Base-by-base conservation (phyloP, 2,888 invertebrate genomes). In the Hirtodrosophila histrioides region DNA sequence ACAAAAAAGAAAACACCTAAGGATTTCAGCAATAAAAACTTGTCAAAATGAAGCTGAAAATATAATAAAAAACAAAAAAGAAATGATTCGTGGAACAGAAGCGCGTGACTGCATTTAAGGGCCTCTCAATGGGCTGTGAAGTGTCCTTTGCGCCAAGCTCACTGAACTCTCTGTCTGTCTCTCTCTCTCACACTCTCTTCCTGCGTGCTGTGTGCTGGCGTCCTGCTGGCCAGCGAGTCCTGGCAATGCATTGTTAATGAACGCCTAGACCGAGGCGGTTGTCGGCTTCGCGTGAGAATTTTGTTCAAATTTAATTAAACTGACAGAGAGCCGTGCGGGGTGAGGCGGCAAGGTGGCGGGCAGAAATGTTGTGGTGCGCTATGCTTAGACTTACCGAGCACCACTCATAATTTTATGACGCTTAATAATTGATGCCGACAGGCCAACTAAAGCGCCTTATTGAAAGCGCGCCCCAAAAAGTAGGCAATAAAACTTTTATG, bases 371-470 rank as follows among this genome's bases (percentile, higher is more conserved):
- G 61, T 60, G 49, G 61, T 39, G 8, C 45, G 56, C 46, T 43
- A 24, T 24, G 66, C 58, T 76, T 62, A 60, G 66, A 62, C 56
- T 58, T 39, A 39, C 37, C 56, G 56, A 65, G 57, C 24, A 50
- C 44, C 63, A 71, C 75, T 81, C 76, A 80, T 81, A 84, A 81
- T 84, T 80, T 78, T 64, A 78, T 75, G 84, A 64, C 35, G 75
- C 55, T 85, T 79, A 82, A 83, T 85, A 83, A 82, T 83, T 83
- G 75, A 83, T 82, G 85, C 63, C 62, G 79, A 49, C 68, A 75
- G 65, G 74, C 61, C 57, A 55, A 41, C 62, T 69, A 69, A 84
- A 81, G 78, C 72, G 79, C 65, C 73, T 80, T 81, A 78, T 78
- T 80, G 84, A 80, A 80, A 67, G 67, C 55, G 46, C 48, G 43